Conservation (phyloP, 2,113 vertebrate genomes). For the Grantiella picta region DNA sequence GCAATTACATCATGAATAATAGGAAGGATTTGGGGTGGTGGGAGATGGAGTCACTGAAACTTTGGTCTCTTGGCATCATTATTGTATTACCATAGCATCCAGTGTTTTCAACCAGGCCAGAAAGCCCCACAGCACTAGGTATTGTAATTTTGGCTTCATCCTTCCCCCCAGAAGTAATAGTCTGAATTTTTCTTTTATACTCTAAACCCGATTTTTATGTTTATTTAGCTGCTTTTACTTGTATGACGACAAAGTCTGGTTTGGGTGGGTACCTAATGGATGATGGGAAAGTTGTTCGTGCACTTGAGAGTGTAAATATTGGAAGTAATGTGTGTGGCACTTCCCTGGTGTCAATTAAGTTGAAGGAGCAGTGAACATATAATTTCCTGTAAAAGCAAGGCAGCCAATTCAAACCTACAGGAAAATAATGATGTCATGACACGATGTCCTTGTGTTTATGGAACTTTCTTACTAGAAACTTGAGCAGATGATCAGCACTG, state of each 20-base stretch:
- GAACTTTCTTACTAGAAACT: background rate
- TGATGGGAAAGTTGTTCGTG: background rate
- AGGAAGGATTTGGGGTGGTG: background rate
- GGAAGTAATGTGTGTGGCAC: background rate
- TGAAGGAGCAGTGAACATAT: background rate
- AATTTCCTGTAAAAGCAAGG: background rate
- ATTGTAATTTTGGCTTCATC: background rate
- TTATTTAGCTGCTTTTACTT: constrained; percentile 27
- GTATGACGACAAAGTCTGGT: background rate
- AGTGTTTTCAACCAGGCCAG: background rate
- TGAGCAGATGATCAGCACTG: background rate
- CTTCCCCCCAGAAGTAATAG: background rate
- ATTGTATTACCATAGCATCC: background rate
- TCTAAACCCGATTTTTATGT: background rate
- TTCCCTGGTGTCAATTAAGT: background rate
- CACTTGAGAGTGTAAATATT: background rate
- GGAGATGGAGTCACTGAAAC: background rate
- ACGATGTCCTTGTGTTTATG: background rate
- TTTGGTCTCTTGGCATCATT: background rate
- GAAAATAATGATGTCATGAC: constrained; percentile 18
- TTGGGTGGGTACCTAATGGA: background rate
- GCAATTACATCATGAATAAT: background rate
- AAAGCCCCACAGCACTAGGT: background rate
- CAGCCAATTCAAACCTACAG: constrained; percentile 15
- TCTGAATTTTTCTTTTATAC: background rate